Conservation (phyloP, 1,140 invertebrate genomes). For the Papilio glaucus region DNA sequence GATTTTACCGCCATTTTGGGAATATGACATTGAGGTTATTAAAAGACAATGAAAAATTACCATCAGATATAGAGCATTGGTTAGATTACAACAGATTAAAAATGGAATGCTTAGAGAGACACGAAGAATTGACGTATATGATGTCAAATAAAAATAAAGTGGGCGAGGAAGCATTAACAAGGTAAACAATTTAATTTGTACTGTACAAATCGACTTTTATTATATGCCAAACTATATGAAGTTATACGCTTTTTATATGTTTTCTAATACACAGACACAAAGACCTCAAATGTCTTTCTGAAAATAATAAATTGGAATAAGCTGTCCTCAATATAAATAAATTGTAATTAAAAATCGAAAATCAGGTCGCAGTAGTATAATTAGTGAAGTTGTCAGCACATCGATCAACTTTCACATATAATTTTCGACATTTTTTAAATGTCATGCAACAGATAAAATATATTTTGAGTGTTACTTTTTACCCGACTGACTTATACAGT, state of each 20-base stretch:
- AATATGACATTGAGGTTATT: constrained; percentile 76
- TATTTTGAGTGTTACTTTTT: too few species aligned
- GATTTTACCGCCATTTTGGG: constrained; percentile 70
- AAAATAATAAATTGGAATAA: too few species aligned
- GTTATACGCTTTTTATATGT: constrained; percentile 21
- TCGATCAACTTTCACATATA: too few species aligned
- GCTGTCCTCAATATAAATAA: too few species aligned
- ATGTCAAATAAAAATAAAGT: constrained; percentile 69
- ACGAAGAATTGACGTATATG: constrained; percentile 71
- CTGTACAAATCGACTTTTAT: too few species aligned
- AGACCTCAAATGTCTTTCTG: neutral
- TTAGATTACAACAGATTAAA: constrained; percentile 82
- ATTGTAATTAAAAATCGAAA: too few species aligned
- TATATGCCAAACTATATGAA: neutral
- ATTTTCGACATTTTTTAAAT: too few species aligned
- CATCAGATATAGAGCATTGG: constrained; percentile 77
- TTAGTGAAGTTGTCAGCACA: too few species aligned
- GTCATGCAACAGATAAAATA: neutral
- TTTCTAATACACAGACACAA: neutral
- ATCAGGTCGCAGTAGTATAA: too few species aligned
- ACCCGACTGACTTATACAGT: too few species aligned
- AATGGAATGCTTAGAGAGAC: constrained; percentile 78
- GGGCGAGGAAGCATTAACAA: constrained; percentile 51
- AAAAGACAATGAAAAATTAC: constrained; percentile 66
- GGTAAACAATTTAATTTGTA: too few species aligned